Conservation (phyloP, 2,113 vertebrate species). For the Rousettus leschenaultii region DNA sequence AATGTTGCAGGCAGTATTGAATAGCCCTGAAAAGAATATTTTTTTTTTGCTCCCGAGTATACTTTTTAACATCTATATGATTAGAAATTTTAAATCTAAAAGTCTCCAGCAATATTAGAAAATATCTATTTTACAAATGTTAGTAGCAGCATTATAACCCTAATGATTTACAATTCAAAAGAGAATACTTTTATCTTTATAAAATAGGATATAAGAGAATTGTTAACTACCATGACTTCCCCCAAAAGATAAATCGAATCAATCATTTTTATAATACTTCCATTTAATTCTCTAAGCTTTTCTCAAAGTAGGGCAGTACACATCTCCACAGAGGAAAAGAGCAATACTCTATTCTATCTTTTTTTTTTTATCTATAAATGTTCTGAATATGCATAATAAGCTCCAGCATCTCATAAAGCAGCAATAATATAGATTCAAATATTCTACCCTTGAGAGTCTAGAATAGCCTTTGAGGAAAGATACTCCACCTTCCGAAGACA, state of each 20-base stretch:
- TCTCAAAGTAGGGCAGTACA: neutral
- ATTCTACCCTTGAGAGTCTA: neutral
- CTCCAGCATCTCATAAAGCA: neutral
- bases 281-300: neutral
- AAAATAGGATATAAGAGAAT: neutral
- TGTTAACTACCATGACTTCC: neutral
- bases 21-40: neutral
- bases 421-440: neutral
- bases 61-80: neutral
- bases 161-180: neutral
- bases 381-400: neutral
- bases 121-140: neutral
- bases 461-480: neutral
- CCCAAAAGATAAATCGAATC: neutral
- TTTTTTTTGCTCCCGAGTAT: neutral
- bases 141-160: neutral
- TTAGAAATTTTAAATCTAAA: neutral
- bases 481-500: no score
- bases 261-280: neutral
- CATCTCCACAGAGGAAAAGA: neutral
- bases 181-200: neutral
- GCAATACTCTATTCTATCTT: rapidly evolving
- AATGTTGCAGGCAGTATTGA: neutral
- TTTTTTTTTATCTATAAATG: neutral
- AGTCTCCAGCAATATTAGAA: neutral